phyloP scores from a whole-genome alignment of 2,113 vertebrate species.

The Strigops habroptila region DNA sequence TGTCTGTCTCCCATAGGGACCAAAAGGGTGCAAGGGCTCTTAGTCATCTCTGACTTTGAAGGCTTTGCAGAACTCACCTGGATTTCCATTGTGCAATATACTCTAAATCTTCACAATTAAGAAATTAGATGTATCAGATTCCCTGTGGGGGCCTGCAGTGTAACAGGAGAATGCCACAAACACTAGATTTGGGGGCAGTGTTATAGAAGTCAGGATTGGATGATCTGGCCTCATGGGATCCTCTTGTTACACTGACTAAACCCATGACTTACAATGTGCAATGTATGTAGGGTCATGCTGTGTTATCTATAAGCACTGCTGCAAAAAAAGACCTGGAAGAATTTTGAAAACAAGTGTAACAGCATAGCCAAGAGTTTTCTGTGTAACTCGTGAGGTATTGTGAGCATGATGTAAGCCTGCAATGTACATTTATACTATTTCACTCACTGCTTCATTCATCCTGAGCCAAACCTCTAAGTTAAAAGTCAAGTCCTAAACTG shows the following conservation, averaged over 20 bases:
- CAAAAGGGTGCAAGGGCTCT: neutral
- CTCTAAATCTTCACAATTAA: neutral
- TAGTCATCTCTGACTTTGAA: neutral
- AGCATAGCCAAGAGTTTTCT: neutral
- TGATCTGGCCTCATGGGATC: neutral
- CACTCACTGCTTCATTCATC: neutral
- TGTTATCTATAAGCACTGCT: neutral
- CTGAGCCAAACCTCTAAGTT: neutral
- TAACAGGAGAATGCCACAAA: neutral
- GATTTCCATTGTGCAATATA: neutral
- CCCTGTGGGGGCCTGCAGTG: neutral
- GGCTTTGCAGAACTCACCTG: neutral
- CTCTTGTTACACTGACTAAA: neutral
- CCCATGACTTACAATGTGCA: neutral
- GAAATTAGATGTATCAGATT: neutral
- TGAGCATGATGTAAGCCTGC: neutral
- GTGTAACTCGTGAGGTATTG: neutral
- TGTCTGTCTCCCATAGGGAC: neutral
- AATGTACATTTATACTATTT: rapidly evolving
- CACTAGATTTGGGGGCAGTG: neutral
- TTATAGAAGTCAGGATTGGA: neutral
- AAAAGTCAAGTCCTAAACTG: neutral
- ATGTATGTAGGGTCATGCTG: neutral
- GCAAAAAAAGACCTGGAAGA: neutral
- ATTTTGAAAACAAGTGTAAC: neutral